phyloP scores from a whole-genome alignment of 2,113 vertebrate species.

The Cettia cetti region DNA sequence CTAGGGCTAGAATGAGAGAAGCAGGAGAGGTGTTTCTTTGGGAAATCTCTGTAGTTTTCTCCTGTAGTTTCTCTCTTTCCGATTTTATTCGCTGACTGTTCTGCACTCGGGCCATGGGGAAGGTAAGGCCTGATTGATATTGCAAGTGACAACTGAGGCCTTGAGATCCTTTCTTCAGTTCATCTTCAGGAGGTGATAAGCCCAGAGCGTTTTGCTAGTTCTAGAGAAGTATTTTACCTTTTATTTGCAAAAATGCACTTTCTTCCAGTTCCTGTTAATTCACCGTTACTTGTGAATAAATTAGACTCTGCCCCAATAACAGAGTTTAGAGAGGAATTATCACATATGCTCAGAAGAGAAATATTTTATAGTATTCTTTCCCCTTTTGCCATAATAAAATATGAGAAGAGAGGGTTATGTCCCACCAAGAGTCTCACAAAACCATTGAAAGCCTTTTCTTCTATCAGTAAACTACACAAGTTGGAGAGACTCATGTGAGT shows the following conservation, averaged over 20 bases:
- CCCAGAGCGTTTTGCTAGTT: slow-evolving; percentile 31
- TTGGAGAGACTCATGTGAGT: not conserved
- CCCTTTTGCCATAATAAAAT: not conserved
- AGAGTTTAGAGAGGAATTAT: not conserved
- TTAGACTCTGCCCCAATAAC: not conserved
- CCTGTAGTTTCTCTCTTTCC: not conserved
- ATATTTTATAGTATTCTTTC: not conserved
- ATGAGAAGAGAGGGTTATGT: not conserved
- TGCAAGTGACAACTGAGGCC: slow-evolving; percentile 64
- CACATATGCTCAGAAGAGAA: not conserved
- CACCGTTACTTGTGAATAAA: slow-evolving; percentile 2
- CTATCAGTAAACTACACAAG: not conserved
- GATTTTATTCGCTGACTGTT: not conserved
- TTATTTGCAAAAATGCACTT: slow-evolving; percentile 42
- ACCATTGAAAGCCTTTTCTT: not conserved
- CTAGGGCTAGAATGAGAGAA: slow-evolving; percentile 62
- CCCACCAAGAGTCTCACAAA: not conserved
- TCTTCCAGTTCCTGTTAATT: slow-evolving; percentile 48
- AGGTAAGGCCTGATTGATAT: slow-evolving; percentile 70
- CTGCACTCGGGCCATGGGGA: not conserved
- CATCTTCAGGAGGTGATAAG: slow-evolving; percentile 46
- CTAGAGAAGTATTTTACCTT: slow-evolving; percentile 40
- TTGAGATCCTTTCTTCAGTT: slow-evolving; percentile 55
- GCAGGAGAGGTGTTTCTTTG: slow-evolving; percentile 25
- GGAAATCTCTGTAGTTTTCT: not conserved